Percentiles rank a stretch among this genome's conserved stretches.
These are phyloP conservation scores for Octonoba sinensis DNA, from an alignment of 2,888 invertebrate species.

Conservation along the genomic window DNA sequence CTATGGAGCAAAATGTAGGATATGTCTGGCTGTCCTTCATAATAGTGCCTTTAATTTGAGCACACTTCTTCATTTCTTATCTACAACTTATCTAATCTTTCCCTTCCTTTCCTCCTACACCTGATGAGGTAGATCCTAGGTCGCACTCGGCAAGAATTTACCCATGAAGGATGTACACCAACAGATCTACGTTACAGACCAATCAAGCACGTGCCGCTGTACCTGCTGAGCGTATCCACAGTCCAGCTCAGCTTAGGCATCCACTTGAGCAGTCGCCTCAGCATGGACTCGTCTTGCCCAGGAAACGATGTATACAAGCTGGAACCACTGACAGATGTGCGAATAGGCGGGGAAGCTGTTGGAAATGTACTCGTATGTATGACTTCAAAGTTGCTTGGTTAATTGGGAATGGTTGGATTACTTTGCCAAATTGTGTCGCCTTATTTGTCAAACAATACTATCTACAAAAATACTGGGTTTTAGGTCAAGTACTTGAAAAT, in stretches of 20 bases:
- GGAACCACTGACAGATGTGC: constrained; percentile 48
- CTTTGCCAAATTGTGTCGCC: not conserved
- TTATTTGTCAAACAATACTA: not conserved
- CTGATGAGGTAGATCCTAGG: constrained; percentile 26
- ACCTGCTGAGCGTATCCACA: constrained; percentile 55
- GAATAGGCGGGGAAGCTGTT: constrained; percentile 63
- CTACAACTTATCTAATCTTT: too few relatives aligned
- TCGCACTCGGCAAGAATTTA: constrained; percentile 57
- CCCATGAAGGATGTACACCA: constrained; percentile 55
- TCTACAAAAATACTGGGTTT: too few relatives aligned
- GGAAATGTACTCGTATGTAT: constrained; percentile 61
- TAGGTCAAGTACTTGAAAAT: too few relatives aligned
- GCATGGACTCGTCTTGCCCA: constrained; percentile 38
- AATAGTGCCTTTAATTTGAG: too few relatives aligned
- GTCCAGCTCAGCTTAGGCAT: constrained; percentile 64
- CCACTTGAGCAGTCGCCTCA: constrained; percentile 55
- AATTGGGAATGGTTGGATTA: too few relatives aligned
- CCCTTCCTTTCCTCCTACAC: too few relatives aligned
- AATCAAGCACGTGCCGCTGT: constrained; percentile 63
- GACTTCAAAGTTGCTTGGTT: not conserved
- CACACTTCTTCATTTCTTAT: too few relatives aligned
- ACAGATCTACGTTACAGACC: constrained; percentile 51
- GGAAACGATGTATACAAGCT: constrained; percentile 34
- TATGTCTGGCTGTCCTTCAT: too few relatives aligned
- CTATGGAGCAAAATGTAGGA: too few relatives aligned